phyloP scores from a whole-genome alignment of 2,888 invertebrate species.

The Pollenia angustigena region DNA sequence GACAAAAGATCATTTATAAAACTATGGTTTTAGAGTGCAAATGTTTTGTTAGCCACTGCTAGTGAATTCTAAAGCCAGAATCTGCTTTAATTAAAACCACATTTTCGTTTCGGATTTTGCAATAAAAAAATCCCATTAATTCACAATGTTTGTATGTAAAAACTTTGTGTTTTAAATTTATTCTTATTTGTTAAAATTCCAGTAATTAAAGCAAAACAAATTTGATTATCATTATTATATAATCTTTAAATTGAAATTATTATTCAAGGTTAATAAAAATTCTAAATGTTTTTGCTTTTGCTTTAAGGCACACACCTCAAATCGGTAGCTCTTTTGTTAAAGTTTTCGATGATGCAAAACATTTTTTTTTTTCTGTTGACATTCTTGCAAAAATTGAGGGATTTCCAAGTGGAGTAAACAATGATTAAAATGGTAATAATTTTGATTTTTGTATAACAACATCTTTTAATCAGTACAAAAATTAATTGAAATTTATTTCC shows the following conservation, averaged over 20 bases:
- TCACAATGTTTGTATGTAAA: slow-evolving; percentile 24
- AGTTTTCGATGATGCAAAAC: too few relatives aligned
- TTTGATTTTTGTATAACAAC: neutral
- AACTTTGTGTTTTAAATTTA: slow-evolving; percentile 7
- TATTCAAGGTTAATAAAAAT: slow-evolving; percentile 44
- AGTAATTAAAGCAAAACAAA: neutral
- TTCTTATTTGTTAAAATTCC: neutral
- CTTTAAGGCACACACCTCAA: neutral
- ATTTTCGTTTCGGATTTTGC: neutral
- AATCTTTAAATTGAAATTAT: slow-evolving; percentile 20
- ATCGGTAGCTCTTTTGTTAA: too few relatives aligned
- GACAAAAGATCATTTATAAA: too few relatives aligned
- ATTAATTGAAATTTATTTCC: too few relatives aligned
- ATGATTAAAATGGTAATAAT: too few relatives aligned
- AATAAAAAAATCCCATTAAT: neutral
- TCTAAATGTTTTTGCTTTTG: neutral
- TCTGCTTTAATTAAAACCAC: neutral
- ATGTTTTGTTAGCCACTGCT: too few relatives aligned
- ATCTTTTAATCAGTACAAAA: neutral
- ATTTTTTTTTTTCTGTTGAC: too few relatives aligned
- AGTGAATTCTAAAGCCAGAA: neutral
- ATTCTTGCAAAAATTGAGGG: neutral
- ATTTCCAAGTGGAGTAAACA: neutral
- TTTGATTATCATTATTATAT: neutral
- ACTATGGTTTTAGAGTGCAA: too few relatives aligned